These are phyloP conservation scores for Delia radicum DNA, from an alignment of 1,140 invertebrate genomes.

Conservation along the genomic window DNA sequence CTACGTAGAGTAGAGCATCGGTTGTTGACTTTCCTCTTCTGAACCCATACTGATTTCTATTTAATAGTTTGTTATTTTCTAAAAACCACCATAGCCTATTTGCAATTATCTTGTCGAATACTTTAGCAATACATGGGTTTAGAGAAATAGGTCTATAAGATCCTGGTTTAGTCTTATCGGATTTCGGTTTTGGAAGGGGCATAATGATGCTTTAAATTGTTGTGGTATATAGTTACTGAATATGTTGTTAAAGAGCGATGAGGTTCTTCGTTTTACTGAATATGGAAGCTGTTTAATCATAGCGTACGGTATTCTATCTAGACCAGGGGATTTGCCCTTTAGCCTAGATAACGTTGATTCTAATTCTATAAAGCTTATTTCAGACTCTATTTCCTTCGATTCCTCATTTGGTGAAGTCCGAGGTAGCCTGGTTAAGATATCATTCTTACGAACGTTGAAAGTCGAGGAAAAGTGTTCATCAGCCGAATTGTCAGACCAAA, in stretches of 20 bases:
- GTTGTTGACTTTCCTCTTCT: too few relatives aligned
- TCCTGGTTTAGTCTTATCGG: neutral
- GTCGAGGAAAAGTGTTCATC: neutral
- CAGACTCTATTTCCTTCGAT: neutral
- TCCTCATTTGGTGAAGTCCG: neutral
- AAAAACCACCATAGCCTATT: too few relatives aligned
- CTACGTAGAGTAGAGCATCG: too few relatives aligned
- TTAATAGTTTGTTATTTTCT: too few relatives aligned
- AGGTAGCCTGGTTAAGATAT: neutral
- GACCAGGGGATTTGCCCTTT: neutral
- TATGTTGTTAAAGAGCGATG: neutral
- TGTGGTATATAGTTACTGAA: neutral
- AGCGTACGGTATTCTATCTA: neutral
- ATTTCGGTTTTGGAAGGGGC: constrained; percentile 3
- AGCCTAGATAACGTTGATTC: neutral
- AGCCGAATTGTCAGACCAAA: neutral
- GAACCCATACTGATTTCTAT: too few relatives aligned
- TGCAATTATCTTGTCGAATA: constrained; percentile 23
- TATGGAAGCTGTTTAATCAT: neutral
- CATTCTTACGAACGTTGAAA: neutral
- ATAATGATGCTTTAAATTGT: neutral
- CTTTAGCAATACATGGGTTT: constrained; percentile 3
- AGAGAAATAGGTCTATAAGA: constrained; percentile 15
- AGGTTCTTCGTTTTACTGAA: neutral
- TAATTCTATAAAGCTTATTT: constrained; percentile 6